Percentiles rank a stretch among this genome's conserved stretches.
Conservation (phyloP, 2,797 vertebrate genomes). For the Buceros bicornis region DNA sequence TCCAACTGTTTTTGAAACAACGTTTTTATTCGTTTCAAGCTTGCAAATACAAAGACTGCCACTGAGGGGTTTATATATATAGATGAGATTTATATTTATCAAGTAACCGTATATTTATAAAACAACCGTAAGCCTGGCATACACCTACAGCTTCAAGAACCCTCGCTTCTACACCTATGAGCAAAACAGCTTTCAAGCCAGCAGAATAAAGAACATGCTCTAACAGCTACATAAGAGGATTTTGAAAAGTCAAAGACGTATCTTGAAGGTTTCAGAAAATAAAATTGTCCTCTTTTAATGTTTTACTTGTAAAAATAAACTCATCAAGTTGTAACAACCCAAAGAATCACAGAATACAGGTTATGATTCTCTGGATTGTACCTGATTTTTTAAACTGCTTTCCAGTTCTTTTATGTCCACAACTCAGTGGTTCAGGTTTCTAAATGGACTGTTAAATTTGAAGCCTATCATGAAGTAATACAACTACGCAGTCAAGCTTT, state of each 20-base stretch:
- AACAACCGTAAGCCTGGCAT: rapidly evolving
- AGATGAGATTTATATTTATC: no score
- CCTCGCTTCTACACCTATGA: neutral
- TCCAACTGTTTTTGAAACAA: neutral
- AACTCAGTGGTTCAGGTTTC: neutral
- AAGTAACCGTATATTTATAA: neutral
- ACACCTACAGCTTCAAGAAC: neutral
- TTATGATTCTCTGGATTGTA: neutral
- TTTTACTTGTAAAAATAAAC: neutral
- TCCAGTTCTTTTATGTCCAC: neutral
- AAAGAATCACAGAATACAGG: neutral
- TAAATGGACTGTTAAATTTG: neutral
- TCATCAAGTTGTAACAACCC: neutral
- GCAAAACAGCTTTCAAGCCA: neutral
- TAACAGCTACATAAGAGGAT: neutral
- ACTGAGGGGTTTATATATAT: neutral
- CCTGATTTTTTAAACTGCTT: neutral
- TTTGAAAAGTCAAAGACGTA: neutral
- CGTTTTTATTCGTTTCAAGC: neutral
- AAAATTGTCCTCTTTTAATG: neutral
- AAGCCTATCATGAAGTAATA: neutral
- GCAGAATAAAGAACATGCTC: rapidly evolving
- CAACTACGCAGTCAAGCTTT: neutral
- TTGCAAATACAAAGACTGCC: neutral
- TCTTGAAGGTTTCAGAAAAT: neutral